These are phyloP conservation scores for Drepana arcuata DNA, from an alignment of 1,140 invertebrate genomes.

Conservation along the genomic window DNA sequence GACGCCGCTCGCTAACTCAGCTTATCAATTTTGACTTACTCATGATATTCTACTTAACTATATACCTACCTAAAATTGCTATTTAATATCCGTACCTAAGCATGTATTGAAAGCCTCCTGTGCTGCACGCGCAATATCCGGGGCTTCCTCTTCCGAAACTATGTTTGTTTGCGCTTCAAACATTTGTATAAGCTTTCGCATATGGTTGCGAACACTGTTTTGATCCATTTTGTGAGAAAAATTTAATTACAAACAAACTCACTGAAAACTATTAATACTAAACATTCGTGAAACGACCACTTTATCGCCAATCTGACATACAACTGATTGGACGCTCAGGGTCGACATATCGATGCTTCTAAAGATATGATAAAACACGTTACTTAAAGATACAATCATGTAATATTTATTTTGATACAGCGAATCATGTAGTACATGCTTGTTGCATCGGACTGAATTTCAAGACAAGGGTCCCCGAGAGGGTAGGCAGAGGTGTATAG, in stretches of 20 bases:
- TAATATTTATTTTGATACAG: too few species aligned
- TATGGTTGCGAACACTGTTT: constrained; percentile 22
- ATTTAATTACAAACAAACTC: constrained; percentile 4
- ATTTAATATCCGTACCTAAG: constrained; percentile 4
- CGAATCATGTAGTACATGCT: too few species aligned
- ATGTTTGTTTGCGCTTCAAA: constrained; percentile 33
- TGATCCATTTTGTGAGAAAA: constrained; percentile 17
- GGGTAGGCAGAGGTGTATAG: too few species aligned
- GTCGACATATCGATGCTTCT: constrained; percentile 25
- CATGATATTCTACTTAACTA: not conserved
- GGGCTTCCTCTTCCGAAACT: constrained; percentile 18
- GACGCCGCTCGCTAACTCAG: too few species aligned
- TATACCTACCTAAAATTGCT: not conserved
- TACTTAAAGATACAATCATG: too few species aligned
- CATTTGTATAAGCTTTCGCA: constrained; percentile 49
- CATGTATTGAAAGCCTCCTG: constrained; percentile 12
- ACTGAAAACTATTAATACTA: constrained; percentile 7
- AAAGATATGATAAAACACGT: constrained; percentile 26
- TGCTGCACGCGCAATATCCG: constrained; percentile 19
- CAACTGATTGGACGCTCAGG: constrained; percentile 15
- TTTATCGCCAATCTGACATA: too few species aligned
- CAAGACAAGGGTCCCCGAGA: too few species aligned
- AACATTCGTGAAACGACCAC: too few species aligned
- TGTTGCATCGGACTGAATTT: too few species aligned
- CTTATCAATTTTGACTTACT: too few species aligned